Conservation (phyloP, 2,888 invertebrate species). For the Diarsia rubi region DNA sequence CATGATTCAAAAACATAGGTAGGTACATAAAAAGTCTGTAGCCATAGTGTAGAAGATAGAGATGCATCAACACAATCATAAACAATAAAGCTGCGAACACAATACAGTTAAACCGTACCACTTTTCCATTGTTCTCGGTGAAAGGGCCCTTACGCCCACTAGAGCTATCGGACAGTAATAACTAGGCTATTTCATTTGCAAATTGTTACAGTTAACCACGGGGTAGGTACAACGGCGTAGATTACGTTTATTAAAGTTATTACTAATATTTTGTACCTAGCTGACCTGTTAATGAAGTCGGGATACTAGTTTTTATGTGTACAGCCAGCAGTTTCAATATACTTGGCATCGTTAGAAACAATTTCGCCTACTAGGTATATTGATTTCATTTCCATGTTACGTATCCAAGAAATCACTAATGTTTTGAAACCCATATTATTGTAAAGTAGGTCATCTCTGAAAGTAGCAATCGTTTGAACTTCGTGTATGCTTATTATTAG, state of each 20-base stretch:
- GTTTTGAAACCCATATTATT: too few relatives aligned
- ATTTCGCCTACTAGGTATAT: too few relatives aligned
- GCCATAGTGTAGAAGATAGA: not conserved
- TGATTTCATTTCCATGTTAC: too few relatives aligned
- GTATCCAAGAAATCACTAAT: too few relatives aligned
- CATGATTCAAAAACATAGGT: not conserved
- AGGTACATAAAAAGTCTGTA: not conserved
- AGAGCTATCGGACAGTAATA: conserved; percentile 57
- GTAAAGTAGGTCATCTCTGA: too few relatives aligned
- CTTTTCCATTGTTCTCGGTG: conserved; percentile 67
- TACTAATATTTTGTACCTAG: not conserved
- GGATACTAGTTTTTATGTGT: not conserved
- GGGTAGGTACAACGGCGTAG: conserved; percentile 31
- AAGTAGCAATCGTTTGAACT: too few relatives aligned
- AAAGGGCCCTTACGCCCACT: conserved; percentile 63
- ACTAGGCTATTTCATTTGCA: conserved; percentile 63
- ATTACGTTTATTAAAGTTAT: conserved; percentile 21
- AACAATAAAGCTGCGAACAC: conserved; percentile 62
- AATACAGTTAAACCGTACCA: conserved; percentile 63
- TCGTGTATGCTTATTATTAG: too few relatives aligned
- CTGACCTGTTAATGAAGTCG: not conserved
- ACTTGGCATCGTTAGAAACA: too few relatives aligned
- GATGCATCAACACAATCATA: conserved; percentile 35
- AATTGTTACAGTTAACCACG: conserved; percentile 54
- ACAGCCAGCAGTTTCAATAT: too few relatives aligned